phyloP scores from a whole-genome alignment of 2,113 vertebrate genomes.

The Microcebus ravelobensis region DNA sequence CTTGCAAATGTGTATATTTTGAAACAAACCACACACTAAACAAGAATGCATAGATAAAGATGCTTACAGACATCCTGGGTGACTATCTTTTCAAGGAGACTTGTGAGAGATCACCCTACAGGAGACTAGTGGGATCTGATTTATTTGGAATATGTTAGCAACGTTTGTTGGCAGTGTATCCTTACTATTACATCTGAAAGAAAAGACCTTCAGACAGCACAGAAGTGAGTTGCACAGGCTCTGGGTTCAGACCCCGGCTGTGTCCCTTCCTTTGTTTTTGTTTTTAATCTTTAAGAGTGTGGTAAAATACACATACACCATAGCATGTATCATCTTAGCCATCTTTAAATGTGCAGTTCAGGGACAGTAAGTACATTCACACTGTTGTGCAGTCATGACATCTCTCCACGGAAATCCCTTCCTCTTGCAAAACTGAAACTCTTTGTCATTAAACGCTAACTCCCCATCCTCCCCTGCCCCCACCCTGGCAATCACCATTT shows the following conservation, averaged over 20 bases:
- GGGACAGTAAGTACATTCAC: background rate
- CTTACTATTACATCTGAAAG: background rate
- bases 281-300: background rate
- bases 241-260: background rate
- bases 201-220: too few species aligned
- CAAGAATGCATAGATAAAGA: background rate
- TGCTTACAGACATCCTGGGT: background rate
- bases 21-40: background rate
- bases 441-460: background rate
- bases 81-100: background rate
- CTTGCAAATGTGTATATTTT: background rate
- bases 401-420: background rate
- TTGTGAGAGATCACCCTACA: background rate
- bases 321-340: background rate
- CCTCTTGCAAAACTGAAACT: background rate
- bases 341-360: background rate
- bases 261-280: background rate
- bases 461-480: fast-evolving
- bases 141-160: background rate
- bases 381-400: fast-evolving
- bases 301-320: background rate
- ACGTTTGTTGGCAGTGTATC: too few species aligned
- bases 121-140: background rate
- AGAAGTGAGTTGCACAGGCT: background rate
- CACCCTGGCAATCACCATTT: fast-evolving